Percentiles rank a stretch among this genome's conserved stretches.
Evolutionary conservation across 2,113 vertebrate species (phyloP).

Genomic region (Scomber scombrus): DNA sequence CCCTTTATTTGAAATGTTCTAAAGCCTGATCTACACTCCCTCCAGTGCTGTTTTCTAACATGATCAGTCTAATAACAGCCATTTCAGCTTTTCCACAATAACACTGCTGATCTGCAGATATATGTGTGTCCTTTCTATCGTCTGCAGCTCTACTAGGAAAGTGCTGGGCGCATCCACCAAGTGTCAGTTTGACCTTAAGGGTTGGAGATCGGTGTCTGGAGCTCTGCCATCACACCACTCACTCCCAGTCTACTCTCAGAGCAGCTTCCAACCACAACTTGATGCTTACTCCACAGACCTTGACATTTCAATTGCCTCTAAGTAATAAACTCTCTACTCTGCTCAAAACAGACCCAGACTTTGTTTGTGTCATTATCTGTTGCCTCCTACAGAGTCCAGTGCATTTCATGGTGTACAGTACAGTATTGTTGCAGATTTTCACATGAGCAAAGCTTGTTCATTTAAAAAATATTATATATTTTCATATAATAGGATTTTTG

Average conservation of each 20-base stretch:
- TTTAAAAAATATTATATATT: background rate
- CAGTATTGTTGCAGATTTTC: background rate
- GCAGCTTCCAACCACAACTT: slow-evolving; percentile 47
- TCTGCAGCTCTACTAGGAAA: slow-evolving; percentile 28
- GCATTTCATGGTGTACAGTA: background rate
- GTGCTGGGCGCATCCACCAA: slow-evolving; percentile 18
- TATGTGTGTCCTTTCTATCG: slow-evolving; percentile 16
- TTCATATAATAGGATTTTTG: background rate
- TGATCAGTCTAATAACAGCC: background rate
- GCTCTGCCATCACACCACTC: slow-evolving; percentile 57
- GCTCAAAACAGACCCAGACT: slow-evolving; percentile 14
- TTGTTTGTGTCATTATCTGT: slow-evolving; percentile 15
- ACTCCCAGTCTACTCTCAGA: slow-evolving; percentile 46
- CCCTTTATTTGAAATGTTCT: too few species aligned
- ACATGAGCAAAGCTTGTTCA: background rate
- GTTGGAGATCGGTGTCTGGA: slow-evolving; percentile 62
- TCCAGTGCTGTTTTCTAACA: background rate
- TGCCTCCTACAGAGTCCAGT: background rate
- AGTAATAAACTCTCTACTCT: slow-evolving; percentile 46
- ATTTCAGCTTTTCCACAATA: background rate
- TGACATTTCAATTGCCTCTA: slow-evolving; percentile 58
- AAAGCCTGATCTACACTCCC: too few species aligned
- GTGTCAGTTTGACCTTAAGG: slow-evolving; percentile 73
- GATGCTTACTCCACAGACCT: slow-evolving; percentile 49
- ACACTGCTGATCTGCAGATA: background rate